Evolutionary conservation across 2,888 invertebrate genomes (phyloP).

Genomic region (Mimachlamys varia): DNA sequence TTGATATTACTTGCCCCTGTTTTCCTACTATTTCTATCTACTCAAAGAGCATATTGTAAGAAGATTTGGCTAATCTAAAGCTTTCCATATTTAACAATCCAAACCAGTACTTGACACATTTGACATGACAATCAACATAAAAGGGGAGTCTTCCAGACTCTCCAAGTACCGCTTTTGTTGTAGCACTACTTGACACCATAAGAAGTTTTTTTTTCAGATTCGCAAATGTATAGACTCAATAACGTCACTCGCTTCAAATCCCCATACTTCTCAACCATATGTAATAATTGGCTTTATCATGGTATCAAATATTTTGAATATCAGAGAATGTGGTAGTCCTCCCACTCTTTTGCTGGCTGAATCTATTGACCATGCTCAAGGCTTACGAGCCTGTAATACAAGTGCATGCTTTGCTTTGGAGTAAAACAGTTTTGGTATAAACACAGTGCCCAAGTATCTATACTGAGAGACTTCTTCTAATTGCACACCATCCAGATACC

Average conservation of each 20-base stretch:
- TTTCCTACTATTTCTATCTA: slow-evolving; percentile 32
- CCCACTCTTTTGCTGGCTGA: too few species aligned
- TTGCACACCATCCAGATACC: slow-evolving; percentile 41
- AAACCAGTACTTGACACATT: slow-evolving; percentile 49
- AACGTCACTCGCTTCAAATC: slow-evolving; percentile 33
- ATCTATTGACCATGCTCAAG: too few species aligned
- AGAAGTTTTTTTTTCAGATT: slow-evolving; percentile 39
- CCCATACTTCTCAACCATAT: slow-evolving; percentile 52
- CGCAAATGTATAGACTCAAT: slow-evolving; percentile 46
- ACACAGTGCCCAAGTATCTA: slow-evolving; percentile 49
- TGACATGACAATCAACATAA: slow-evolving; percentile 39
- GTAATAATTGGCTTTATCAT: slow-evolving; percentile 46
- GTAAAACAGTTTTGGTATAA: slow-evolving; percentile 44
- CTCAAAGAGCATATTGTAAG: slow-evolving; percentile 28
- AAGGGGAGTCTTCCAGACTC: slow-evolving; percentile 48
- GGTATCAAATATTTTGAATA: slow-evolving; percentile 49
- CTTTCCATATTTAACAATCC: slow-evolving; percentile 39
- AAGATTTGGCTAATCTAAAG: neutral
- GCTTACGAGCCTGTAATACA: too few species aligned
- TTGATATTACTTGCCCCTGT: slow-evolving; percentile 19
- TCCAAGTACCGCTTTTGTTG: slow-evolving; percentile 32
- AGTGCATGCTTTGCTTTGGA: slow-evolving; percentile 23
- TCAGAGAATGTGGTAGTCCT: too few species aligned
- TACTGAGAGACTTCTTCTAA: slow-evolving; percentile 45
- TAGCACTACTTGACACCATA: neutral